These are phyloP conservation scores for Diogma glabrata DNA, from an alignment of 2,888 invertebrate genomes.

Conservation along the genomic window DNA sequence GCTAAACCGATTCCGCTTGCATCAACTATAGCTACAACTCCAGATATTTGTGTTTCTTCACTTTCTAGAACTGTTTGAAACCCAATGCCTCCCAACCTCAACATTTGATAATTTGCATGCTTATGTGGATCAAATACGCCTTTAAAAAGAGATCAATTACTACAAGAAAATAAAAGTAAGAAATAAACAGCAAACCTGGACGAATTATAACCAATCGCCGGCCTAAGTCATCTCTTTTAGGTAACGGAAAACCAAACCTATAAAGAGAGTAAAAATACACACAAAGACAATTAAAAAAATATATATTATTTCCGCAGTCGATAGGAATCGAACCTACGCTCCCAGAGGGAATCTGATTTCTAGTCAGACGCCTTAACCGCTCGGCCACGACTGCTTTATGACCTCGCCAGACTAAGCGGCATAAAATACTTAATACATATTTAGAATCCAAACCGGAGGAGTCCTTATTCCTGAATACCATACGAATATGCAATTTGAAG, in stretches of 20 bases:
- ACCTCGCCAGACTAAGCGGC: too few relatives aligned
- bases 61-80: slow-evolving; percentile 73
- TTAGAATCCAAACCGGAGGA: too few relatives aligned
- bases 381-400: slow-evolving; percentile 35
- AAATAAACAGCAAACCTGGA: slow-evolving; percentile 46
- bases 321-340: slow-evolving; percentile 38
- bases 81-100: slow-evolving; percentile 61
- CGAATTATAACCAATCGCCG: slow-evolving; percentile 64
- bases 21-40: slow-evolving; percentile 68
- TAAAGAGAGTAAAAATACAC: too few relatives aligned
- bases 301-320: slow-evolving; percentile 27
- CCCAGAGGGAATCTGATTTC: slow-evolving; percentile 39
- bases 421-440: too few relatives aligned
- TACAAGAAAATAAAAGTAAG: neutral
- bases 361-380: slow-evolving; percentile 39
- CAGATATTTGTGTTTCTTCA: slow-evolving; percentile 67
- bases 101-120: slow-evolving; percentile 66
- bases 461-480: too few relatives aligned
- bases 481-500: too few relatives aligned
- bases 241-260: slow-evolving; percentile 56
- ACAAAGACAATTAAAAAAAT: too few relatives aligned
- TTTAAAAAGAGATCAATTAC: slow-evolving; percentile 27
- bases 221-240: slow-evolving; percentile 60
- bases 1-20: slow-evolving; percentile 63
- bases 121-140: slow-evolving; percentile 69